These are phyloP conservation scores for Drosophila arizonae DNA, from an alignment of 1,140 invertebrate species.

Conservation along the genomic window DNA sequence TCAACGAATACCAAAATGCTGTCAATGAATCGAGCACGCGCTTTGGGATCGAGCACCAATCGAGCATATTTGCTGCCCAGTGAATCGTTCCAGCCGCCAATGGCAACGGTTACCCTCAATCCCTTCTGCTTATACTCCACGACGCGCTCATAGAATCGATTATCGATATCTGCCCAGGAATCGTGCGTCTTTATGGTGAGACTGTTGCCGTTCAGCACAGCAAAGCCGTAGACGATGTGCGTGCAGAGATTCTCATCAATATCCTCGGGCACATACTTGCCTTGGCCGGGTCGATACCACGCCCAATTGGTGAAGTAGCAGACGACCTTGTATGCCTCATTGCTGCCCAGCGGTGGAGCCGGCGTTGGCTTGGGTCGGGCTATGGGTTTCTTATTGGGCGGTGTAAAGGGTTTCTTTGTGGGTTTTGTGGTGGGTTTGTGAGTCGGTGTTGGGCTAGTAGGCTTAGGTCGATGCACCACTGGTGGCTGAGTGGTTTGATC, in stretches of 20 bases:
- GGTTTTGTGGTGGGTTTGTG: slow-evolving; percentile 28
- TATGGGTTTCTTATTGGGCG: slow-evolving; percentile 63
- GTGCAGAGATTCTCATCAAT: slow-evolving; percentile 88
- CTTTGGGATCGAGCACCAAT: slow-evolving; percentile 89
- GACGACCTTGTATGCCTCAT: slow-evolving; percentile 85
- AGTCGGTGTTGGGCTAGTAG: slow-evolving; percentile 28
- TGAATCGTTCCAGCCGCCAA: slow-evolving; percentile 94
- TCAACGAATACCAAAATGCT: slow-evolving; percentile 90
- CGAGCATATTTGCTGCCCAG: slow-evolving; percentile 92
- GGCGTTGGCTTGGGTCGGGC: slow-evolving; percentile 67
- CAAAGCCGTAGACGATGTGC: slow-evolving; percentile 90
- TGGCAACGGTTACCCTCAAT: slow-evolving; percentile 85
- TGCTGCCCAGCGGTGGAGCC: slow-evolving; percentile 35
- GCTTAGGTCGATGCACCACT: slow-evolving; percentile 42
- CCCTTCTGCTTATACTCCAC: slow-evolving; percentile 86
- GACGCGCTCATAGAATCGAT: slow-evolving; percentile 91
- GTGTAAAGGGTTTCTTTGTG: slow-evolving; percentile 65
- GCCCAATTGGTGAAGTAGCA: slow-evolving; percentile 90
- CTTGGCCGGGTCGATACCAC: slow-evolving; percentile 86
- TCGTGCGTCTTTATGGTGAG: slow-evolving; percentile 87
- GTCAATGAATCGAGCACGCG: slow-evolving; percentile 88
- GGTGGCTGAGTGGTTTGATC: slow-evolving; percentile 55
- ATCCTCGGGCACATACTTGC: slow-evolving; percentile 87
- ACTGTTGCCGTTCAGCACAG: slow-evolving; percentile 85
- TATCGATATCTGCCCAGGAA: slow-evolving; percentile 87